Conservation (phyloP, 2,888 invertebrate genomes). For the Apodemia mormo region DNA sequence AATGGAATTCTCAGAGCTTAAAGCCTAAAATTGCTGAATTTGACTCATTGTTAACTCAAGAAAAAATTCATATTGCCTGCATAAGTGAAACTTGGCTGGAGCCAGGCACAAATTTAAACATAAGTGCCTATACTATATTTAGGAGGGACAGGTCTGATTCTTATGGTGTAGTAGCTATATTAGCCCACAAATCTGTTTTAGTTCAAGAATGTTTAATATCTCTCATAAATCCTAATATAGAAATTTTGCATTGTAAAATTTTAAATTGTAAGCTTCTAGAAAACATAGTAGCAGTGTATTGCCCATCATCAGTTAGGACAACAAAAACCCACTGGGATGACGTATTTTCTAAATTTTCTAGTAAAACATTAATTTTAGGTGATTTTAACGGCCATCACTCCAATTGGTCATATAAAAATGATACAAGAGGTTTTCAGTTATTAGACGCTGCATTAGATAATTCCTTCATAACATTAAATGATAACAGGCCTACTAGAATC, state of each 20-base stretch:
- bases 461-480: no score
- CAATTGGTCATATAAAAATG: no score
- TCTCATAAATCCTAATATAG: constrained; percentile 1
- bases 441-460: no score
- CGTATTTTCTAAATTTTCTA: no score
- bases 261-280: constrained; percentile 10
- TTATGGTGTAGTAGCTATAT: constrained; percentile 19
- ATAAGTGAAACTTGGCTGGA: constrained; percentile 20
- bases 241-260: constrained; percentile 5
- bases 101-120: neutral
- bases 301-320: constrained; percentile 19
- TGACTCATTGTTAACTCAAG: no score
- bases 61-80: neutral
- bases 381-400: no score
- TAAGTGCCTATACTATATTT: constrained; percentile 9
- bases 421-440: no score
- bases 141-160: constrained; percentile 19
- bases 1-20: no score
- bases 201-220: neutral
- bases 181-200: constrained; percentile 10
- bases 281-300: constrained; percentile 26
- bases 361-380: no score
- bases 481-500: no score
- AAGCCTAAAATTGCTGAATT: no score
- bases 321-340: constrained; percentile 20